phyloP scores from a whole-genome alignment of 2,113 vertebrate genomes.

The Polyodon spathula region DNA sequence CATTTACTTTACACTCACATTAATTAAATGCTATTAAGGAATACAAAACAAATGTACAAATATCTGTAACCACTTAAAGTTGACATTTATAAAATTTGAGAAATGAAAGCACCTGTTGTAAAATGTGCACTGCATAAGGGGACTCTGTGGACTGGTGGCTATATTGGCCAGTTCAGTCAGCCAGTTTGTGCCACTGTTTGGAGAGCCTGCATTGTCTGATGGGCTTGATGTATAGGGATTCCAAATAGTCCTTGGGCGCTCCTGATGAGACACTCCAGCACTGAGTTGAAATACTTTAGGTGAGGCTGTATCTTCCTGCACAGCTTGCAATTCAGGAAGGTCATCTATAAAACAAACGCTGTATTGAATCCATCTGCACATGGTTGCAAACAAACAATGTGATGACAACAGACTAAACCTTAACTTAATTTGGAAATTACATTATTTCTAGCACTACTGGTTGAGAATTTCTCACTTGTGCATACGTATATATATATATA shows the following conservation, averaged over 20 bases:
- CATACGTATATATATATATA: no score
- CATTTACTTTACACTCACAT: no score
- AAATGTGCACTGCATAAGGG: slow-evolving; percentile 81
- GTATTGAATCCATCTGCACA: no score
- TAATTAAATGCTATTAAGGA: no score
- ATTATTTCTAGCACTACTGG: no score
- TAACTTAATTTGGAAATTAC: no score
- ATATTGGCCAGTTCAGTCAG: slow-evolving; percentile 92
- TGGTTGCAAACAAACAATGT: no score
- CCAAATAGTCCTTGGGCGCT: slow-evolving; percentile 62
- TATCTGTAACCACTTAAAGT: no score
- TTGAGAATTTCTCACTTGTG: no score
- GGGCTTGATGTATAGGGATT: slow-evolving; percentile 62
- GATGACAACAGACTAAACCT: no score
- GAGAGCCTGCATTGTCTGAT: slow-evolving; percentile 52
- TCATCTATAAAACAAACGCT: slow-evolving; percentile 64
- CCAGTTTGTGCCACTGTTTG: slow-evolving; percentile 80
- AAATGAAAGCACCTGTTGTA: slow-evolving; percentile 68
- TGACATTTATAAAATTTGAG: no score
- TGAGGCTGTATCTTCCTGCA: slow-evolving; percentile 79
- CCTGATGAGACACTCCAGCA: slow-evolving; percentile 83
- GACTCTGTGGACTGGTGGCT: slow-evolving; percentile 92
- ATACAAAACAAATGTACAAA: no score
- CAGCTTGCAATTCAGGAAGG: slow-evolving; percentile 91
- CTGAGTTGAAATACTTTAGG: slow-evolving; percentile 74